These are phyloP conservation scores for Hippocampus zosterae DNA, from an alignment of 2,113 vertebrate genomes.

Conservation along the genomic window DNA sequence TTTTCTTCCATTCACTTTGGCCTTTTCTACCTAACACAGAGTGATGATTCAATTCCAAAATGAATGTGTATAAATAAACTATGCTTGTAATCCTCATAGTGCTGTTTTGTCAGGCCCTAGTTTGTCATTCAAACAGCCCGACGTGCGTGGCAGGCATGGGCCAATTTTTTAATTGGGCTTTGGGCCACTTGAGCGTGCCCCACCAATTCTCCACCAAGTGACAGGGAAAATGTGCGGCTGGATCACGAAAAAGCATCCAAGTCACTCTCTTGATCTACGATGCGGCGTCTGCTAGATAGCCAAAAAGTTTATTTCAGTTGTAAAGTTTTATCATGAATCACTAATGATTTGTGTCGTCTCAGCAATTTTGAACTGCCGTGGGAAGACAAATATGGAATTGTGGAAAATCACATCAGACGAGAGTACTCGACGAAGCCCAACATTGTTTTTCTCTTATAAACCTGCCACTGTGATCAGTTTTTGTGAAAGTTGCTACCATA, in stretches of 20 bases:
- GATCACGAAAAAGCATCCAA: not conserved
- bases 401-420: not conserved
- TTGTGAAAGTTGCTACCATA: not conserved
- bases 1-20: not conserved
- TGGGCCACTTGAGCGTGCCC: not conserved
- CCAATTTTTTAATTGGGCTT: conserved; percentile 2
- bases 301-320: not conserved
- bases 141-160: not conserved
- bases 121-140: not conserved
- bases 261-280: not conserved
- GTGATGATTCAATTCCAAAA: not conserved
- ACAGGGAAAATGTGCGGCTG: not conserved
- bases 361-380: not conserved
- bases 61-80: not conserved
- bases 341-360: not conserved
- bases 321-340: conserved; percentile 6
- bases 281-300: not conserved
- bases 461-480: not conserved
- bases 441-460: not conserved
- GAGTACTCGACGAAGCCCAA: not conserved
- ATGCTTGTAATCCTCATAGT: not conserved
- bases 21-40: conserved; percentile 3
- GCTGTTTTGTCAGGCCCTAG: not conserved
- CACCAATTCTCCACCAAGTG: not conserved
- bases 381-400: not conserved